Conservation (phyloP, 2,797 vertebrate genomes). For the Diceros bicornis region DNA sequence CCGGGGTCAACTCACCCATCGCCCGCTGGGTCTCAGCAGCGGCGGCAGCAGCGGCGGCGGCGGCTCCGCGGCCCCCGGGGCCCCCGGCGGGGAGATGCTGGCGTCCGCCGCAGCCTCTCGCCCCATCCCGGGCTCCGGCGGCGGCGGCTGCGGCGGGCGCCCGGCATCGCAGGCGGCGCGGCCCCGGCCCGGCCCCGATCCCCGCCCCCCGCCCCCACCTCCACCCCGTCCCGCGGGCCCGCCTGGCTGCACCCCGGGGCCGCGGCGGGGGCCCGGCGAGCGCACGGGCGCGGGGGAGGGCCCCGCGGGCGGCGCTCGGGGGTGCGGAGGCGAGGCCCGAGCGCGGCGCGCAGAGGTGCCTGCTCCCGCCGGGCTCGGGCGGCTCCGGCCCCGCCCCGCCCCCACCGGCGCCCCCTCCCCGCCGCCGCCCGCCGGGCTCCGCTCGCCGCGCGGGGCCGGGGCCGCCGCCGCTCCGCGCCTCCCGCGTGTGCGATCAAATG, state of each 20-base stretch:
- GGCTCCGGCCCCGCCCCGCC: constrained; percentile 60
- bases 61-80: constrained; percentile 87
- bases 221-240: constrained; percentile 70
- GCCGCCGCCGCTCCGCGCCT: constrained; percentile 63
- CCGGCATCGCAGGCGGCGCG: constrained; percentile 85
- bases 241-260: constrained; percentile 70
- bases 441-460: constrained; percentile 27
- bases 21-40: constrained; percentile 86
- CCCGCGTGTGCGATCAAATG: constrained; percentile 42
- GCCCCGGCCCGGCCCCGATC: constrained; percentile 78
- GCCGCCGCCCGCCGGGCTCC: constrained; percentile 39
- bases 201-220: constrained; percentile 78
- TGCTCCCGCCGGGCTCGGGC: constrained; percentile 58
- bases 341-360: constrained; percentile 51
- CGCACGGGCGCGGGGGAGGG: constrained; percentile 4
- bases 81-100: constrained; percentile 89
- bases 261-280: constrained; percentile 61
- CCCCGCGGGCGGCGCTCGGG: background rate
- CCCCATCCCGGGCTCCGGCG: constrained; percentile 87
- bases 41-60: constrained; percentile 85
- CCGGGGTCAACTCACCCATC: constrained; percentile 86
- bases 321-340: constrained; percentile 68
- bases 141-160: constrained; percentile 84
- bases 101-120: constrained; percentile 85
- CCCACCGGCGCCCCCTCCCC: constrained; percentile 62